Conservation (phyloP, 2,113 vertebrate species). For the Mohoua ochrocephala region DNA sequence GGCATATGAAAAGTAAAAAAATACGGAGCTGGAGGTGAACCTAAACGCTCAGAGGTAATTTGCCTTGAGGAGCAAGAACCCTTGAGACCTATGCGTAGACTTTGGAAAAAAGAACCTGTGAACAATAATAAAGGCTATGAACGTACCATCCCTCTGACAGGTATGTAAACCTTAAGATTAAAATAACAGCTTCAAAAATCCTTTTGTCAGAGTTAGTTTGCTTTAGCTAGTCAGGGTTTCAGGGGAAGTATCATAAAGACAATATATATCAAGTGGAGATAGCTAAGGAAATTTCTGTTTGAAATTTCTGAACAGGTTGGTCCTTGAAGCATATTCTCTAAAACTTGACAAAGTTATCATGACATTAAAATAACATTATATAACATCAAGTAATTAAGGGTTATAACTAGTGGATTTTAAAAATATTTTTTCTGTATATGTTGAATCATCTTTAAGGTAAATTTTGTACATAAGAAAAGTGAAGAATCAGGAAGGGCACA, state of each 20-base stretch:
- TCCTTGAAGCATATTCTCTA: neutral
- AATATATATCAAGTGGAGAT: neutral
- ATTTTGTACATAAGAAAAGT: neutral
- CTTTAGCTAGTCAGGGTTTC: slow-evolving; percentile 29
- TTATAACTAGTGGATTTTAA: neutral
- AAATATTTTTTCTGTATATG: neutral
- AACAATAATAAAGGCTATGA: slow-evolving; percentile 34
- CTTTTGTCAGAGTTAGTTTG: slow-evolving; percentile 48
- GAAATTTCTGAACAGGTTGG: neutral
- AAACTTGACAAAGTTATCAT: neutral
- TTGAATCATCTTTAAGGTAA: neutral
- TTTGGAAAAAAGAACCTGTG: slow-evolving; percentile 42
- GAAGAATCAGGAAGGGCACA: neutral
- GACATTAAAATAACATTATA: neutral
- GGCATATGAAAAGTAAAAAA: slow-evolving; percentile 7
- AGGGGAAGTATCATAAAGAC: slow-evolving; percentile 13
- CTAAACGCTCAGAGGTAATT: slow-evolving; percentile 41
- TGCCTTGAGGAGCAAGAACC: slow-evolving; percentile 56
- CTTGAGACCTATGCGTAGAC: slow-evolving; percentile 25
- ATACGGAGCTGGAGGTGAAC: neutral
- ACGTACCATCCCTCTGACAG: slow-evolving; percentile 39
- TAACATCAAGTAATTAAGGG: neutral
- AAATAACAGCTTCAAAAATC: slow-evolving; percentile 57
- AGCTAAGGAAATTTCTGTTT: neutral
- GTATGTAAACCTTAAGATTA: slow-evolving; percentile 52